These are phyloP conservation scores for Eudemis profundana DNA, from an alignment of 2,888 invertebrate genomes.

Conservation along the genomic window DNA sequence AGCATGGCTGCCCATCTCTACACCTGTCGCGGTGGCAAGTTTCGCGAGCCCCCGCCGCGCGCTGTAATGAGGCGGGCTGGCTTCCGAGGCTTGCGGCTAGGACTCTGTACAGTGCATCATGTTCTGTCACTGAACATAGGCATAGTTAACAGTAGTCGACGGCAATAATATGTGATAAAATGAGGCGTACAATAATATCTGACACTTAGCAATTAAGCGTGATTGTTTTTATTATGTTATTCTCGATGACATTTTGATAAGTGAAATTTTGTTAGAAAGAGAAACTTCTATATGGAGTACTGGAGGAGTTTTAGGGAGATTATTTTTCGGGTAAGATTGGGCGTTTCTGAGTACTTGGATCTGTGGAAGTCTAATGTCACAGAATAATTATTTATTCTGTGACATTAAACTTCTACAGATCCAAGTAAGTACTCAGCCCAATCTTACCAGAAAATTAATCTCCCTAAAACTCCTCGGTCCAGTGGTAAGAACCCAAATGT, in stretches of 20 bases:
- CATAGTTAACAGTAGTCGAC: no score
- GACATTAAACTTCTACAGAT: not conserved
- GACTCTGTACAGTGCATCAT: not conserved
- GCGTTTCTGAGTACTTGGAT: not conserved
- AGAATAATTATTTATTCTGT: not conserved
- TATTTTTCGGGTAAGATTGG: slow-evolving; percentile 14
- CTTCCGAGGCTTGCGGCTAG: slow-evolving; percentile 37
- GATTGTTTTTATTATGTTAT: no score
- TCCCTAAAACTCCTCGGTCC: slow-evolving; percentile 27
- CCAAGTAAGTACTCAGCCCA: not conserved
- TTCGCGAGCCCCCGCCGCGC: not conserved
- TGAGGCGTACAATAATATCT: no score
- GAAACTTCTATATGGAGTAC: no score
- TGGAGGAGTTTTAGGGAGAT: slow-evolving; percentile 27
- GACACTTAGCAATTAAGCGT: no score
- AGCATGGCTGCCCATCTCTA: slow-evolving; percentile 2
- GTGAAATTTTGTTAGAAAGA: no score
- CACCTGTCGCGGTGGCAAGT: slow-evolving; percentile 32
- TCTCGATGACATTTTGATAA: no score
- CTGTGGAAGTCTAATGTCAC: not conserved
- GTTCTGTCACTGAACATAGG: no score
- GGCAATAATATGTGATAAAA: no score
- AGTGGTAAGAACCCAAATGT: slow-evolving; percentile 36
- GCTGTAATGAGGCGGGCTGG: slow-evolving; percentile 33
- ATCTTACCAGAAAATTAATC: slow-evolving; percentile 22